phyloP scores from a whole-genome alignment of 2,888 invertebrate species.

The Lapara coniferarum region DNA sequence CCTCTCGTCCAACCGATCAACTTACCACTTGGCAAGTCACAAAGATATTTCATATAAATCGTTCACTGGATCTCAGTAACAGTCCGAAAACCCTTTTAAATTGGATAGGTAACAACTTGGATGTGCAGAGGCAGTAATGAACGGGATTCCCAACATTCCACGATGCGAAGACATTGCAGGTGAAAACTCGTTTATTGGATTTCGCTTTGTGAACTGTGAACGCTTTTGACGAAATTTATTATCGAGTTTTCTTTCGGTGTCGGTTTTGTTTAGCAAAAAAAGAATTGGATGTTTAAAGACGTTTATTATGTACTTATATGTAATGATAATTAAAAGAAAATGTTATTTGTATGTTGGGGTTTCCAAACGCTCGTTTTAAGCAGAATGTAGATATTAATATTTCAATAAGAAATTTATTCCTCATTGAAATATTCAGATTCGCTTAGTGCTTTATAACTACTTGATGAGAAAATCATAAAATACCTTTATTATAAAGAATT shows the following conservation, averaged over 20 bases:
- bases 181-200: constrained; percentile 71
- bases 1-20: neutral
- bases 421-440: too few relatives aligned
- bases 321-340: too few relatives aligned
- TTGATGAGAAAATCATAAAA: too few relatives aligned
- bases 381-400: too few relatives aligned
- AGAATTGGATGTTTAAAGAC: too few relatives aligned
- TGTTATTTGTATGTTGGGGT: too few relatives aligned
- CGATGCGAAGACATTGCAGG: constrained; percentile 68
- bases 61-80: constrained; percentile 45
- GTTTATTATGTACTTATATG: too few relatives aligned
- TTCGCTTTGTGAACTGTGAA: constrained; percentile 52
- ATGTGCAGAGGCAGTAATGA: constrained; percentile 71
- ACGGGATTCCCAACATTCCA: constrained; percentile 69
- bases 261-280: neutral
- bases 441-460: too few relatives aligned
- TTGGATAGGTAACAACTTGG: constrained; percentile 72
- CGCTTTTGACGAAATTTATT: constrained; percentile 39
- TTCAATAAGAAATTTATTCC: too few relatives aligned
- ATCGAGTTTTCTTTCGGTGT: constrained; percentile 25
- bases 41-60: constrained; percentile 67
- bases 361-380: too few relatives aligned
- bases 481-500: too few relatives aligned
- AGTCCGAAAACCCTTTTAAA: constrained; percentile 61
- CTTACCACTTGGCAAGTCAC: constrained; percentile 34